Conservation (phyloP, 2,113 vertebrate genomes). For the Circaetus cinerascens region DNA sequence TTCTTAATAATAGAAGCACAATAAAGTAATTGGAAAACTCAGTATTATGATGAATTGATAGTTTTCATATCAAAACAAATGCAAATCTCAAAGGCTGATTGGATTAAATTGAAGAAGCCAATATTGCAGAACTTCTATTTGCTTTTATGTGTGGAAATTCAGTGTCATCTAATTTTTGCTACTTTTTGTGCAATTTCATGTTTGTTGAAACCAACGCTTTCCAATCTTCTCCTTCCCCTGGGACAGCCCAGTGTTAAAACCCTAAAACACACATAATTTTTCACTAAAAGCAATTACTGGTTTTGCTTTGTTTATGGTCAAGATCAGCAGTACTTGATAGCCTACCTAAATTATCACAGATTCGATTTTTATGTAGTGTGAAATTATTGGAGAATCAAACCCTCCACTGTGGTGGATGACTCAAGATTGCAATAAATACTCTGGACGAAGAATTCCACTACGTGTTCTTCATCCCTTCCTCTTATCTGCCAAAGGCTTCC, state of each 20-base stretch:
- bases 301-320: slow-evolving; percentile 29
- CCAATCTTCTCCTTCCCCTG: background rate
- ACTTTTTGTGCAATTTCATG: background rate
- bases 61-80: slow-evolving; percentile 6
- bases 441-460: background rate
- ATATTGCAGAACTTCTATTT: background rate
- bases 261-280: background rate
- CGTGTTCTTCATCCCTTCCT: background rate
- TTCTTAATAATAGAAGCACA: background rate
- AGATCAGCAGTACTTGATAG: slow-evolving; percentile 4
- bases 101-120: background rate
- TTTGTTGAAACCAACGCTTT: background rate
- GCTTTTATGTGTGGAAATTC: background rate
- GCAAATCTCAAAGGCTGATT: background rate
- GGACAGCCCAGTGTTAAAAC: background rate
- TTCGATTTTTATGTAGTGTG: slow-evolving; percentile 36
- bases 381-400: slow-evolving; percentile 12
- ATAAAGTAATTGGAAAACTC: background rate
- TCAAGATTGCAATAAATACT: slow-evolving; percentile 1
- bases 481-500: background rate
- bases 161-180: background rate
- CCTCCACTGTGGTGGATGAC: background rate
- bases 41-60: background rate
- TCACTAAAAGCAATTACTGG: slow-evolving; percentile 25
- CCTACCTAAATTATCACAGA: slow-evolving; percentile 4